Evolutionary conservation across 2,797 vertebrate genomes (phyloP), one percentile per base, ranked within the genome.

Genomic region (Crenuchus spilurus): DNA sequence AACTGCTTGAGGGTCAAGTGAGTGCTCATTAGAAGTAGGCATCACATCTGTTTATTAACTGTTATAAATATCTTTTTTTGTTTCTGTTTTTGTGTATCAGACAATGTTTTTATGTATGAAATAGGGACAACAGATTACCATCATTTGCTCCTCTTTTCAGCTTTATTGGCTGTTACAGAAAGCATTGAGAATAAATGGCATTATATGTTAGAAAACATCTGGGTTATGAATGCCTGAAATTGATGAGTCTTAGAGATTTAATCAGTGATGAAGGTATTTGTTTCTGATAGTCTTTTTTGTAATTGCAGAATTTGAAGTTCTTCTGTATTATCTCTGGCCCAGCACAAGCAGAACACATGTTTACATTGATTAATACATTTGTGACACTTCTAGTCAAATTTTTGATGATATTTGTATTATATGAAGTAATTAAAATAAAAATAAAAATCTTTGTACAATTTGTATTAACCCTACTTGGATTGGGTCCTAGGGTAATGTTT

Each of bases 61-160:
- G n/a, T n/a, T 35, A 8, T 35, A 8, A 3, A 8, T 35, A 8
- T 35, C 3, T 35, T 8, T 35, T 3, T 35, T 3, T 35, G 37
- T 39, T 2, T 42, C 11, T 42, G 16, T 49, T 22, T 24, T 4
- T 49, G 7, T 52, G 49, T 52, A 24, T 28, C 2, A 31, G 24
- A n/a, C n/a, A n/a, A n/a, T 26, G 48, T 13, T 20, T 13, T 8
- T 49, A 20, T 51, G 48, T 51, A 22, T 54, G 51, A n/a, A n/a
- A n/a, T n/a, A n/a, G n/a, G n/a, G n/a, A n/a, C n/a, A n/a, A n/a
- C n/a, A n/a, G n/a, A n/a, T n/a, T n/a, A n/a, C n/a, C 26, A 30
- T 54, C 26, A 54, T 54, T 54, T 54, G 51, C 51, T 55, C 28
- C n/a, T 55, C 52, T n/a, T 37, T 18, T 70, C 41, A 37, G 16